Base-by-base conservation (phyloP, 2,888 invertebrate species). In the Thecocarcelia acutangulata region DNA sequence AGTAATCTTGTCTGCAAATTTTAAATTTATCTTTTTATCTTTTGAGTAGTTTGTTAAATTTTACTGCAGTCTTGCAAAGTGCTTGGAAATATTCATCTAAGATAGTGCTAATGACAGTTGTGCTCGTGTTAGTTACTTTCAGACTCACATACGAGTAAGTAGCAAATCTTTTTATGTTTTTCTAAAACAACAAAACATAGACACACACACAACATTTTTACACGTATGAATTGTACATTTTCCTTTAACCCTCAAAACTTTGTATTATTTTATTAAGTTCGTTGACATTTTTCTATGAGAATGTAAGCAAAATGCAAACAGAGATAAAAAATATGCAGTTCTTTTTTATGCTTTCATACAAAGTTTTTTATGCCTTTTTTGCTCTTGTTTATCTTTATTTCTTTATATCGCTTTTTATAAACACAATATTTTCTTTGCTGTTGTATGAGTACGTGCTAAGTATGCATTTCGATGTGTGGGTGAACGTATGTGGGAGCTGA, bases 281-380 rank as follows among this genome's bases (percentile, higher is more conserved):
- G 48, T 74, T 74, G 74, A 74, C 74, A 74, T 42, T 70, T 70
- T 70, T 28, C 15, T 12, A n/a, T 19, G 17, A 46, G 5, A 33
- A 15, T n/a, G 37, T 6, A 21, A 46, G n/a, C 12, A 46, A 33
- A 33, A 33, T 33, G 33, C 33, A 33, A 33, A 33, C 33, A 33
- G 64, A 33, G 4, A 33, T 33, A 33, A 33, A 33, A 37, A 66
- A 21, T 42, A 28, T 61, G 17, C 12, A 1, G 12, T 5, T 11
- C 66, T 59, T 50, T 66, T 66, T 75, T 48, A 40, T 42, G 19
- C 19, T 13, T 58, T 50, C 12, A 15, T 9, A 15, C 4, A 44
- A 24, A 24, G 33, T 33, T 9, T 33, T 48, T 75, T 48, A n/a
- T 24, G 12, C 15, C 24, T 37, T 19, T 21, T 9, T 33, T 33